Evolutionary conservation across 2,888 invertebrate genomes (phyloP).

Genomic region (Tinea pellionella): DNA sequence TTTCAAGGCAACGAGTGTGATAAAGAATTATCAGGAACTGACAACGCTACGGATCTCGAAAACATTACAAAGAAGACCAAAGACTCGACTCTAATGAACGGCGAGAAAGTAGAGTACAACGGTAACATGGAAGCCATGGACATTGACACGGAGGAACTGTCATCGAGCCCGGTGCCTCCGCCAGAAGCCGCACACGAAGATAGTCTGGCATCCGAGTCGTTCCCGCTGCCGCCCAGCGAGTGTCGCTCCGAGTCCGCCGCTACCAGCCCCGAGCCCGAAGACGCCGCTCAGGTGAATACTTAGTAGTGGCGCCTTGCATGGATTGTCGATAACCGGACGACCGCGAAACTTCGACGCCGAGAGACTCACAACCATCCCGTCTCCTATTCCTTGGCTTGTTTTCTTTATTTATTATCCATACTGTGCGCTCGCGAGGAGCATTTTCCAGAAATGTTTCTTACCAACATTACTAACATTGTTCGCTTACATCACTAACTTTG

Average conservation of each 20-base stretch:
- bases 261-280: slow-evolving; percentile 20
- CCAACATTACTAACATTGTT: background rate
- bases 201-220: slow-evolving; percentile 19
- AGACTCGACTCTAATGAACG: slow-evolving; percentile 24
- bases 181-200: slow-evolving; percentile 18
- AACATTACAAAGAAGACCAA: slow-evolving; percentile 31
- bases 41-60: slow-evolving; percentile 24
- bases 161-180: slow-evolving; percentile 22
- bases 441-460: background rate
- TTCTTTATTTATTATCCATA: background rate
- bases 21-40: background rate
- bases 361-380: background rate
- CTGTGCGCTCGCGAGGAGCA: background rate
- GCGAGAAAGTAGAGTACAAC: slow-evolving; percentile 27
- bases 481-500: slow-evolving; percentile 7
- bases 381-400: background rate
- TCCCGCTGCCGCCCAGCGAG: slow-evolving; percentile 29
- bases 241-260: slow-evolving; percentile 19
- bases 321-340: slow-evolving; percentile 33
- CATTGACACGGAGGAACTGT: slow-evolving; percentile 15
- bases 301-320: slow-evolving; percentile 56
- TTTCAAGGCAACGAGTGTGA: slow-evolving; percentile 1
- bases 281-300: slow-evolving; percentile 54
- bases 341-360: background rate
- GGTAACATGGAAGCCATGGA: slow-evolving; percentile 23